Conservation (phyloP, 2,797 vertebrate species). For the Ispidina lecontei region DNA sequence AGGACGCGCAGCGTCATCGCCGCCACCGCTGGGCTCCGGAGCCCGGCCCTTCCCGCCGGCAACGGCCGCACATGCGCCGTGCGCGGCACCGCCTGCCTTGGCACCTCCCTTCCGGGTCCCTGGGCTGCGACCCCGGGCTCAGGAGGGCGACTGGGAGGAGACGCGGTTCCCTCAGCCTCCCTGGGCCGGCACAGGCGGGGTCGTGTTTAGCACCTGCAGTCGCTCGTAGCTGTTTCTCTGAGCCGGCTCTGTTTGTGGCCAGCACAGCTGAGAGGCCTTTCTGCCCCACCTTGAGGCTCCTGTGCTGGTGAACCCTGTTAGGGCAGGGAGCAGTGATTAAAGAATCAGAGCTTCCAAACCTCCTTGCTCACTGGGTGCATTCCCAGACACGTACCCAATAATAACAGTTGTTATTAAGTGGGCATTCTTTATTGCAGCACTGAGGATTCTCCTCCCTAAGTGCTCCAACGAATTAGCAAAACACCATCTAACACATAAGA, state of each 20-base stretch:
- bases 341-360: too few species aligned
- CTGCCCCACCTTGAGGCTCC: accelerated
- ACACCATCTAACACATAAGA: too few species aligned
- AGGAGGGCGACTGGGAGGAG: too few species aligned
- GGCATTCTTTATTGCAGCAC: too few species aligned
- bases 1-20: not conserved
- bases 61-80: not conserved
- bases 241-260: not conserved
- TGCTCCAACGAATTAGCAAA: too few species aligned
- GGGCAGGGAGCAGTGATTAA: not conserved
- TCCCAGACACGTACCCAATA: too few species aligned
- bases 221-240: accelerated
- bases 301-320: accelerated
- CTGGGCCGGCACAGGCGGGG: not conserved
- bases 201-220: accelerated
- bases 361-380: too few species aligned
- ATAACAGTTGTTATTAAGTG: too few species aligned
- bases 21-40: not conserved
- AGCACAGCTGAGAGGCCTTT: accelerated
- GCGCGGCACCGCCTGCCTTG: not conserved
- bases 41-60: not conserved
- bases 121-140: too few species aligned
- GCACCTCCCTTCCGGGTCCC: too few species aligned
- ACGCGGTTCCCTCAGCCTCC: too few species aligned
- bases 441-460: too few species aligned